Evolutionary conservation across 2,797 vertebrate genomes (phyloP).

Genomic region (Sparus aurata): DNA sequence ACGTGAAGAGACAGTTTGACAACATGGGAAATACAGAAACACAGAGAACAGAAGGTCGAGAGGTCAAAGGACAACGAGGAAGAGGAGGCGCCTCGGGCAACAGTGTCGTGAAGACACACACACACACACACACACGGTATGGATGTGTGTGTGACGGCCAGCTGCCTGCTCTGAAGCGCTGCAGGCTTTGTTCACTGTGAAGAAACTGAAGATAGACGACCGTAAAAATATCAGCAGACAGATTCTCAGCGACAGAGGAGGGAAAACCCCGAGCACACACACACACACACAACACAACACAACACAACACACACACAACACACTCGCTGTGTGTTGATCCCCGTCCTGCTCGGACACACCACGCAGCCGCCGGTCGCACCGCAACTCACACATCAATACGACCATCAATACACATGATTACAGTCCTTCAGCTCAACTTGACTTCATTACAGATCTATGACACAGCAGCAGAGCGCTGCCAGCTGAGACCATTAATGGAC

Average conservation of each 20-base stretch:
- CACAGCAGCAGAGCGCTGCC: background rate
- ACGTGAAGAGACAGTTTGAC: conserved; percentile 15
- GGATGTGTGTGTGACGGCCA: background rate
- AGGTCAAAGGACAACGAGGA: conserved; percentile 27
- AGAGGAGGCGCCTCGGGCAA: conserved; percentile 7
- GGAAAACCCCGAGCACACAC: conserved; percentile 2
- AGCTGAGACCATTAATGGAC: background rate
- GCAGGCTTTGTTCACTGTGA: background rate
- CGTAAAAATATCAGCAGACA: conserved; percentile 3
- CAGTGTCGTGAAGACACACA: background rate
- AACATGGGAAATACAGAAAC: conserved; percentile 10
- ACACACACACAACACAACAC: background rate
- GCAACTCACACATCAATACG: conserved; percentile 5
- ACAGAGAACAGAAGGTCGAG: background rate
- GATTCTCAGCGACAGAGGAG: background rate
- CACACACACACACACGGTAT: background rate
- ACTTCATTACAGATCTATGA: background rate
- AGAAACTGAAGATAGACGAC: conserved; percentile 1
- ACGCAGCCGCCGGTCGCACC: background rate
- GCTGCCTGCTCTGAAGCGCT: conserved; percentile 4
- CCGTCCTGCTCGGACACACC: conserved; percentile 1
- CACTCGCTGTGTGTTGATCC: conserved; percentile 1
- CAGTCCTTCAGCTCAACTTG: background rate
- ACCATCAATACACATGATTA: conserved; percentile 13
- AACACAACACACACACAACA: conserved; percentile 4